Percentiles rank a stretch among this genome's conserved stretches.
These are phyloP conservation scores for Coptotermes formosanus DNA, from an alignment of 1,140 invertebrate species.

Conservation along the genomic window DNA sequence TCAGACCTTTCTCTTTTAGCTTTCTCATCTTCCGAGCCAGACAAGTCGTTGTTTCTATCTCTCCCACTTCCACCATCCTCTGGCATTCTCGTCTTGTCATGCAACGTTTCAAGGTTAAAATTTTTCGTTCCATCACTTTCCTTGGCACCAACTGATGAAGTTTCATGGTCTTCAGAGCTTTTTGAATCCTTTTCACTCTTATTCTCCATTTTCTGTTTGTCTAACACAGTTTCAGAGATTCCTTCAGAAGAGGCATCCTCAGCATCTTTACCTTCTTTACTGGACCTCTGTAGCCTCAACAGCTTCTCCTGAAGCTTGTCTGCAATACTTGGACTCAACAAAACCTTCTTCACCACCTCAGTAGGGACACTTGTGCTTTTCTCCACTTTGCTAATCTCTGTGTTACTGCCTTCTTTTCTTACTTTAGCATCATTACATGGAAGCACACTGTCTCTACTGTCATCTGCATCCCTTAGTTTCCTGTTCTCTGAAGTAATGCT, in stretches of 20 bases:
- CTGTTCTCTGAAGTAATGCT: not conserved
- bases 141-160: not conserved
- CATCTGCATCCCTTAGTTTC: not conserved
- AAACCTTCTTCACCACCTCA: not conserved
- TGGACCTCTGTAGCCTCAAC: not conserved
- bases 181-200: not conserved
- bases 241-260: not conserved
- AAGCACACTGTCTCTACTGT: not conserved
- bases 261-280: not conserved
- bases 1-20: not conserved
- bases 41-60: not conserved
- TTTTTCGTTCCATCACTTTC: not conserved
- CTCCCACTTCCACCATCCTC: not conserved
- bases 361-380: not conserved
- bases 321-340: not conserved
- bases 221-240: not conserved
- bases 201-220: not conserved
- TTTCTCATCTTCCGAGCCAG: not conserved
- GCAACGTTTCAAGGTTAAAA: not conserved
- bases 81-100: not conserved
- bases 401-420: not conserved
- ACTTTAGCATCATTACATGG: not conserved
- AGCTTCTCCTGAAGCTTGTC: slow-evolving; percentile 9
- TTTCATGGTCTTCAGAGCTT: not conserved
- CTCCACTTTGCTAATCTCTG: not conserved